Conservation (phyloP, 1,140 invertebrate species). For the Homalodisca vitripennis region DNA sequence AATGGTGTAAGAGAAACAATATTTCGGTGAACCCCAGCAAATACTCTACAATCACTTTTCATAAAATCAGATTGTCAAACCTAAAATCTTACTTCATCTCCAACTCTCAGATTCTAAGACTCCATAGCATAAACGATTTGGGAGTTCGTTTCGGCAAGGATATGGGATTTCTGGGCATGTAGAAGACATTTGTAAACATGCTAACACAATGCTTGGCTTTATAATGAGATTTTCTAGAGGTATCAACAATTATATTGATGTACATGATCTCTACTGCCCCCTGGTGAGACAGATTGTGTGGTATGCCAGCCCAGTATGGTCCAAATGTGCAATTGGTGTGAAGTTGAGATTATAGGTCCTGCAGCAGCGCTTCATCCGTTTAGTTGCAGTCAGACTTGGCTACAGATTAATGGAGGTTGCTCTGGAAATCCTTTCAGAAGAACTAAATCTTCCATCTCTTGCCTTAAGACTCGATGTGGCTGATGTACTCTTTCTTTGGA, state of each 20-base stretch:
- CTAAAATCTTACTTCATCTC: no score
- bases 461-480: background rate
- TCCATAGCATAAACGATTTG: background rate
- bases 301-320: slow-evolving; percentile 14
- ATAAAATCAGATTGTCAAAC: no score
- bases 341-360: no score
- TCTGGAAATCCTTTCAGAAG: background rate
- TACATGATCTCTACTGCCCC: slow-evolving; percentile 3
- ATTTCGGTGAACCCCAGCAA: no score
- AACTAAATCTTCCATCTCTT: background rate
- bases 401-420: background rate
- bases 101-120: background rate
- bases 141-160: background rate
- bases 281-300: background rate
- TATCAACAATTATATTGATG: background rate
- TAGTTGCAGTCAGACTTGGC: background rate
- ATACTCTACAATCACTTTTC: background rate
- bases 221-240: background rate
- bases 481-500: background rate
- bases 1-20: no score
- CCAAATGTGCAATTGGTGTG: no score
- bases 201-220: background rate
- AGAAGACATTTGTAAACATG: background rate
- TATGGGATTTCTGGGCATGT: background rate
- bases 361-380: background rate